These are phyloP conservation scores for Porphyrio hochstetteri DNA, from an alignment of 2,113 vertebrate species.

Conservation along the genomic window DNA sequence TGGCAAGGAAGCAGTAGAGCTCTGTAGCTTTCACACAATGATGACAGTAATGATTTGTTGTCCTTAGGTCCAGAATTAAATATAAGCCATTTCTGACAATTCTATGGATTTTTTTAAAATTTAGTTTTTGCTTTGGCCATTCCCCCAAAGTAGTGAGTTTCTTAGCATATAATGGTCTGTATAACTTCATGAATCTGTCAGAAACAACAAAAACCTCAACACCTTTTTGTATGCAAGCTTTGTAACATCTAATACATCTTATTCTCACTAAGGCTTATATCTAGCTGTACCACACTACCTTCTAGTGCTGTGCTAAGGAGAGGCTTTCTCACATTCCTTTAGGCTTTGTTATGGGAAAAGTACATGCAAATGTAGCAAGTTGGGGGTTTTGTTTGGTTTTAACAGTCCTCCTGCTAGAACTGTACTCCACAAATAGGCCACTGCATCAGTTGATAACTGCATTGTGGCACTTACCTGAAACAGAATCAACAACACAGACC, in stretches of 20 bases:
- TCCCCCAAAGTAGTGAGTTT: not conserved
- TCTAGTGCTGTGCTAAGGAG: not conserved
- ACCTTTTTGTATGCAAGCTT: not conserved
- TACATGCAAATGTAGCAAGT: not conserved
- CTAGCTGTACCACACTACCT: not conserved
- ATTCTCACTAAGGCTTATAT: not conserved
- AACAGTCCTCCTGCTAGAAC: not conserved
- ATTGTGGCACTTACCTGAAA: constrained; percentile 35
- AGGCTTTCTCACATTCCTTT: not conserved
- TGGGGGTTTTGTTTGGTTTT: not conserved
- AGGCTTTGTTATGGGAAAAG: not conserved
- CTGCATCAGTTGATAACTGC: not conserved
- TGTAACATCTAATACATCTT: not conserved
- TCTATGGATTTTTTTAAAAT: not conserved
- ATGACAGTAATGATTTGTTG: not conserved
- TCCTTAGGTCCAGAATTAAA: not conserved
- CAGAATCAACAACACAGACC: constrained; percentile 75
- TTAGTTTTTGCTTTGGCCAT: not conserved
- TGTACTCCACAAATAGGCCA: not conserved
- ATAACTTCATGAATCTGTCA: not conserved
- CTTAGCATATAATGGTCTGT: not conserved
- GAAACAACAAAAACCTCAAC: not conserved
- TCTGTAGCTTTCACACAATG: not conserved
- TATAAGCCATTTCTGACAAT: not conserved
- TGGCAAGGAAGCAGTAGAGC: not conserved